Evolutionary conservation across 2,888 invertebrate genomes (phyloP), one percentile per base, ranked within the genome.

Genomic region (Drosophila mimica): DNA sequence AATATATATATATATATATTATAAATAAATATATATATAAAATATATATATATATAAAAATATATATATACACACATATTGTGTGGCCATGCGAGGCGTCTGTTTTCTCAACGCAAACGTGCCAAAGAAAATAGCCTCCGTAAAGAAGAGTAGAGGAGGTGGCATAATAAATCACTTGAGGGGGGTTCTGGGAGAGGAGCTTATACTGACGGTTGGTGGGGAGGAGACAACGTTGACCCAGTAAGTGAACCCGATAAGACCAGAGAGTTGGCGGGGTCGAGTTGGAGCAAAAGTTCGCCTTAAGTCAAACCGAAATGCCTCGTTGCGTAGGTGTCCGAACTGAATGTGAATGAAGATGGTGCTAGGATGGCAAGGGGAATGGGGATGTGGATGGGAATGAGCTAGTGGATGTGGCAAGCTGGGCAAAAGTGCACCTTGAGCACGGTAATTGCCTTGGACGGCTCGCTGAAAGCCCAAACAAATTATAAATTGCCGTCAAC

Each of bases 401-500:
- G 51, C 30, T 30, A 30, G 46, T 51, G 52, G 20, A 58, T 13
- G 48, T 17, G 52, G 46, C 34, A 31, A 13, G 34, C 25, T 36
- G 57, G 49, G 52, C 62, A 74, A 73, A 76, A 76, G 52, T 79
- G 76, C 79, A 79, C 69, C 79, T 76, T 79, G 53, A 79, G 81
- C 69, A 68, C 67, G 81, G 81, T 86, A 86, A 84, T 86, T 84
- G 84, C 83, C 74, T 76, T 74, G 83, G 81, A 84, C 78, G 82
- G 83, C 83, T 79, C 78, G 86, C 74, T 83, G 83, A 84, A 86
- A 86, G 84, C 81, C 84, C 81, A 76, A 84, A 79, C 84, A 84
- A 83, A 83, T 83, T 83, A 83, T 84, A 84, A 84, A 82, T 82
- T 78, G 81, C 82, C 74, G 63, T 68, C 81, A 65, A 78, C 65